A percentile compares a stretch with the other conserved stretches of the same genome.
phyloP scores from a whole-genome alignment of 1,140 invertebrate species.

The Dendrolimus punctatus region DNA sequence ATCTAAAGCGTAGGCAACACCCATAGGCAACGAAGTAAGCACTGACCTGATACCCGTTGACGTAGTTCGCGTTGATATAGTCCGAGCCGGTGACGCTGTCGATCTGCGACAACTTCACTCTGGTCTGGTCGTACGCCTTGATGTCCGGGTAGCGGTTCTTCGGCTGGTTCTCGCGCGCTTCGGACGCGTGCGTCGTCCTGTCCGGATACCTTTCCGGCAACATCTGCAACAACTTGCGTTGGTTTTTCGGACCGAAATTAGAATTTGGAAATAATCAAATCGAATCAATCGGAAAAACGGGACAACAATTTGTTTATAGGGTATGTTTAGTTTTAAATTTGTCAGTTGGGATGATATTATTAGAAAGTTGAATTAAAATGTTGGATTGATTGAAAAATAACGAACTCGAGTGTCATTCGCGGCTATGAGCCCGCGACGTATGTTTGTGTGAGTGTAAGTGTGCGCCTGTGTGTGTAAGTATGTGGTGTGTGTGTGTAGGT shows the following conservation, averaged over 20 bases:
- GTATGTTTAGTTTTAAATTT: too few relatives aligned
- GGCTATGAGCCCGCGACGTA: too few relatives aligned
- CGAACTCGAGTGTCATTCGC: too few relatives aligned
- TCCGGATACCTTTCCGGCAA: conserved; percentile 90
- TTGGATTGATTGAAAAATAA: too few relatives aligned
- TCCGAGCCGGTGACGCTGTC: conserved; percentile 86
- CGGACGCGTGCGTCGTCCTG: conserved; percentile 88
- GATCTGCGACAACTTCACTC: conserved; percentile 84
- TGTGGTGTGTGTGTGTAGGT: too few relatives aligned
- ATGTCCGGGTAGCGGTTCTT: conserved; percentile 93
- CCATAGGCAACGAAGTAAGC: too few relatives aligned
- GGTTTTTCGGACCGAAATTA: conserved; percentile 11
- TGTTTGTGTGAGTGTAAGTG: too few relatives aligned
- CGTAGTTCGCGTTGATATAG: conserved; percentile 96
- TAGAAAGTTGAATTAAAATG: too few relatives aligned
- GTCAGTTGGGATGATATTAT: too few relatives aligned
- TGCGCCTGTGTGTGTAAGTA: too few relatives aligned
- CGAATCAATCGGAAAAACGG: conserved; percentile 2
- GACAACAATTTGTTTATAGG: neutral
- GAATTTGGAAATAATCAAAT: conserved; percentile 2
- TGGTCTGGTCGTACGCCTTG: conserved; percentile 93
- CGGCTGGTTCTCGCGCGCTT: conserved; percentile 88
- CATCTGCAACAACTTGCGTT: conserved; percentile 66
- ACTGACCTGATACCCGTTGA: conserved; percentile 86
- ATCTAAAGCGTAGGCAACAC: too few relatives aligned